Base-by-base conservation (phyloP, 2,113 vertebrate species). In the Ammodytes dubius region DNA sequence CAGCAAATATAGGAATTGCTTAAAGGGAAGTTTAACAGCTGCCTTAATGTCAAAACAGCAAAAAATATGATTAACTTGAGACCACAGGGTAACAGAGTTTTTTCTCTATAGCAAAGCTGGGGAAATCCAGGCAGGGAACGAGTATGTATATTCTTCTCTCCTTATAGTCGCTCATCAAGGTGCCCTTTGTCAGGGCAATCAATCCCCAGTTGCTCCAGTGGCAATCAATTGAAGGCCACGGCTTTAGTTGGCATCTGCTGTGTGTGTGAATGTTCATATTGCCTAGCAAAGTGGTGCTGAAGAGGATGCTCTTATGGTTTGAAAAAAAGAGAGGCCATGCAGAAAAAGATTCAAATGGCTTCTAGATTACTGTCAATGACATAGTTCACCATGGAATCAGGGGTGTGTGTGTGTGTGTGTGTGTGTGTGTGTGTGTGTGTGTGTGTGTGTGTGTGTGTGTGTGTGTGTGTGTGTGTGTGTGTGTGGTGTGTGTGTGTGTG, bases 151-250 rank as follows among this genome's bases (percentile, higher is more conserved):
- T 6, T 52, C 13, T 11, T 40, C 27, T 39, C 7, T 49, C 10
- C 13, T 42, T 4, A 14, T 5, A 53, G 40, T 56, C 35, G 61
- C 50, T 50, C 11, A 13, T 12, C 46, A 68, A 52, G 27, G 40
- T 81, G 65, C 9, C 70, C 37, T 79, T 77, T 60, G 61, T 66
- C 27, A 57, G 8, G 19, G 12, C 40, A 43, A 10, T 74, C 42
- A 15, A 64, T 53, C 39, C 42, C 11, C 35, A 42, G 66, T 1
- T 65, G 58, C 54, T 56, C 53, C 54, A 5, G n/a, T 1, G 2
- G 70, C 19, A 78, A 74, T 78, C 70, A 61, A 14, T 7, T 46
- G 64, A 77, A 74, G 47, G 68, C 47, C 42, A 4, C 0, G 6
- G 27, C 17, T 67, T 63, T 42, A 46, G 47, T 54, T 59, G 40